Base-by-base conservation (phyloP, 2,797 vertebrate genomes). In the Epinephelus awoara region DNA sequence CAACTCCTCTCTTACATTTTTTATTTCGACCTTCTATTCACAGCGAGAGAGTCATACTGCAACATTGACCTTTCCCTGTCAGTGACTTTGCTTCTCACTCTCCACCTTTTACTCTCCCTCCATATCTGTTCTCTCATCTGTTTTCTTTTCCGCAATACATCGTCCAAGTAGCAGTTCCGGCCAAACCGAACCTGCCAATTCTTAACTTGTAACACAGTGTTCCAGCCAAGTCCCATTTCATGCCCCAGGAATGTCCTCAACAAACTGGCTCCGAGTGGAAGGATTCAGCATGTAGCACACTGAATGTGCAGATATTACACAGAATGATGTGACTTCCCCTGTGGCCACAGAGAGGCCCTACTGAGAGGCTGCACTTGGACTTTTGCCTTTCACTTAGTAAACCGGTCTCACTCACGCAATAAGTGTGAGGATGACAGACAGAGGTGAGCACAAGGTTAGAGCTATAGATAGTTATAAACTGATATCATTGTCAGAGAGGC, bases 171-270 rank as follows among this genome's bases (percentile, higher is more conserved):
- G 54, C 59, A 69, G 75, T 67, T 82, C 63, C 23, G 38, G 71
- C 84, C 82, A 83, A 90, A 76, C 42, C 34, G 76, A 85, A 85
- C 67, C 74, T 68, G 82, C 79, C 71, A 86, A 72, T 80, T 82
- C 78, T 79, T 38, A 58, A 83, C 68, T 77, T 65, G 82, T 65
- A 88, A 90, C 88, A 89, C 18, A 1, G 38, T 91, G 91, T 92
- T 88, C 85, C 81, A 77, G 86, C 89, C 87, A 92, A 91, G 65
- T 85, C 69, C 34, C 51, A 61, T 76, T 88, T 72, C 72, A 80
- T 61, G 6, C 70, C 75, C 80, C 38, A 74, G 84, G 82, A 90
- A 92, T 87, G 90, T 85, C 78, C 87, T 91, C 63, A 72, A 84
- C 82, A 91, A 74, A 83, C 54, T 15, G 52, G 59, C 46, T 74